Evolutionary conservation across 2,113 vertebrate genomes (phyloP).

Genomic region (Leptocoma aspasia): DNA sequence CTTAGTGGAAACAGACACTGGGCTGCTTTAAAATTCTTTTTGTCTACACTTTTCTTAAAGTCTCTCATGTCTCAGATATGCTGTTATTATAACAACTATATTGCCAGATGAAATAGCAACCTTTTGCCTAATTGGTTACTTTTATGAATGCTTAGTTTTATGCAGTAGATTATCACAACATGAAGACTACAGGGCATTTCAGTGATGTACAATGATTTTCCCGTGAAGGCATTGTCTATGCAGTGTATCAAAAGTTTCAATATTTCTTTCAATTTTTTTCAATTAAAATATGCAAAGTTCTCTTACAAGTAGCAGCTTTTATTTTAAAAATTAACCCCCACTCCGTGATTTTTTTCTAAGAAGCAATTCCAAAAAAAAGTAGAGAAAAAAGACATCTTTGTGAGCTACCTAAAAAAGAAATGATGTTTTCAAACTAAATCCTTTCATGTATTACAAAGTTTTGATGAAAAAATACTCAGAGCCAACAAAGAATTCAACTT

Average conservation of each 20-base stretch:
- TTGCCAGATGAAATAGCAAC: background rate
- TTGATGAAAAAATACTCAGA: background rate
- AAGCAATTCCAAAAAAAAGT: background rate
- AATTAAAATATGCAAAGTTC: background rate
- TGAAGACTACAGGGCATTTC: background rate
- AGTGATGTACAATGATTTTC: background rate
- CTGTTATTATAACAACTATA: background rate
- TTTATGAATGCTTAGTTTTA: background rate
- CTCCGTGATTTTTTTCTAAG: background rate
- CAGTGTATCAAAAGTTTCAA: background rate
- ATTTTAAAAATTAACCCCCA: background rate
- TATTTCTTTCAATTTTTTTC: constrained; percentile 19
- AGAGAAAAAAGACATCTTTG: background rate
- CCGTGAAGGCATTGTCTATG: background rate
- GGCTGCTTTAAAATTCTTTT: constrained; percentile 15
- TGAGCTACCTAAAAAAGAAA: background rate
- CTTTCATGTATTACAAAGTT: background rate
- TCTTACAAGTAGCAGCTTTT: background rate
- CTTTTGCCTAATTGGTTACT: background rate
- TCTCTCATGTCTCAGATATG: background rate
- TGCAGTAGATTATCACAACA: background rate
- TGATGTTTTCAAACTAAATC: background rate
- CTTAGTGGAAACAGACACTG: constrained; percentile 44
- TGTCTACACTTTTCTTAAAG: background rate
- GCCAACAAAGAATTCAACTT: background rate